Base-by-base conservation (phyloP, 2,888 invertebrate species). In the Rhaphigaster nebulosa region DNA sequence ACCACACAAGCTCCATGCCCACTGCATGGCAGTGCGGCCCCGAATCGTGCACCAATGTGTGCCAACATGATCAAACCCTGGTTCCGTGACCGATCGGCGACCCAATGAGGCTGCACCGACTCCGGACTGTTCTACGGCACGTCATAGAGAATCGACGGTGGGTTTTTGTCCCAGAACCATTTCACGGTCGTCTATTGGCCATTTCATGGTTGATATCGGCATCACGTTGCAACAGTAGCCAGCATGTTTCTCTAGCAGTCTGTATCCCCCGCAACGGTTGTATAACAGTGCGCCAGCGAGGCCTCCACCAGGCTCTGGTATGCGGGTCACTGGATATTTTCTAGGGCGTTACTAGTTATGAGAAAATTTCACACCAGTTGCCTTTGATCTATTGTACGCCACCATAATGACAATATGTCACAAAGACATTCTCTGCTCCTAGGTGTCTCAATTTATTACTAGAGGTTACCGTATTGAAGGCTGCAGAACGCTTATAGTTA, bases 301-400 rank as follows among this genome's bases (percentile, higher is more conserved):
- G 80, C 18, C 45, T 50, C 45, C 26, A 41, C 26, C 41, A 23
- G 26, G 26, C 80, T 41, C 80, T 45, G 45, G 84, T 45, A 84
- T 84, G 84, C 84, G 45, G 84, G 84, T 45, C 84, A 84, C n/a
- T 45, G 18, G 45, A n/a, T 45, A 84, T 45, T 84, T 84, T 84
- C 84, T 84, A 84, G 84, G 84, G 84, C 84, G 84, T 50, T 84
- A 50, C 41, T 50, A 45, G 84, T 84, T 84, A 50, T 84, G 84
- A 45, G 84, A 84, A 84, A 84, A 84, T 84, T 84, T 84, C 84
- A 84, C 84, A 84, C 84, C 50, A 45, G 84, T 84, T 50, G 84
- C 84, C 84, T 84, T 84, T n/a, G 84, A 50, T 41, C 45, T n/a
- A 84, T 84, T 84, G 84, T 84, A 50, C 1, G 15, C 1, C 13